A percentile compares a stretch with the other conserved stretches of the same genome.
phyloP scores from a whole-genome alignment of 2,888 invertebrate genomes.

The Tiliacea aurago region DNA sequence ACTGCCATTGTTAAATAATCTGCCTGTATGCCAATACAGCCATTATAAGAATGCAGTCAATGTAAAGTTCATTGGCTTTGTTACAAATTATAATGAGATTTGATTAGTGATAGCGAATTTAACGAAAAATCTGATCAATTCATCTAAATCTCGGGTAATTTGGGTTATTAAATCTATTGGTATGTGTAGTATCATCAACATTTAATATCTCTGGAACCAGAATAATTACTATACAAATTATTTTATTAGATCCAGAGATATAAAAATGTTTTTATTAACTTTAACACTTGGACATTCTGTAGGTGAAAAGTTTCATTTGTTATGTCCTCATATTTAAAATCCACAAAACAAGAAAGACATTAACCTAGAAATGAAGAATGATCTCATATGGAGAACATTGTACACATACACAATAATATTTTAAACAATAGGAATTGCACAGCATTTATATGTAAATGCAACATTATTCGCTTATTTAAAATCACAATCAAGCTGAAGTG shows the following conservation, averaged over 20 bases:
- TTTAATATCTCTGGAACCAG: no score
- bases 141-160: not conserved
- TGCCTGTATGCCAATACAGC: slow-evolving; percentile 1
- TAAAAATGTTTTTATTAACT: not conserved
- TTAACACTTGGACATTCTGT: not conserved
- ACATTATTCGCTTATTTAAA: slow-evolving; percentile 24
- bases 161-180: not conserved
- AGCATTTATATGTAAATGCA: slow-evolving; percentile 5
- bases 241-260: not conserved
- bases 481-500: slow-evolving; percentile 38
- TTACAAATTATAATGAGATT: slow-evolving; percentile 14
- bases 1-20: slow-evolving; percentile 17
- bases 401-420: slow-evolving; percentile 28
- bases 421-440: slow-evolving; percentile 21
- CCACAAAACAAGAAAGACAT: slow-evolving; percentile 39
- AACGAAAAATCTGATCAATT: slow-evolving; percentile 3
- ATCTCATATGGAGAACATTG: slow-evolving; percentile 26
- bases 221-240: not conserved
- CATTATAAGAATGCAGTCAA: slow-evolving; percentile 32
- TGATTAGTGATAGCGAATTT: not conserved
- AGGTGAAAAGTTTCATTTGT: slow-evolving; percentile 6
- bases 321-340: slow-evolving; percentile 13
- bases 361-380: slow-evolving; percentile 58
- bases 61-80: slow-evolving; percentile 33
- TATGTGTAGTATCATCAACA: not conserved